A percentile compares a stretch with the other conserved stretches of the same genome.
Evolutionary conservation across 2,888 invertebrate species (phyloP).

Genomic region (Frankliniella fusca): DNA sequence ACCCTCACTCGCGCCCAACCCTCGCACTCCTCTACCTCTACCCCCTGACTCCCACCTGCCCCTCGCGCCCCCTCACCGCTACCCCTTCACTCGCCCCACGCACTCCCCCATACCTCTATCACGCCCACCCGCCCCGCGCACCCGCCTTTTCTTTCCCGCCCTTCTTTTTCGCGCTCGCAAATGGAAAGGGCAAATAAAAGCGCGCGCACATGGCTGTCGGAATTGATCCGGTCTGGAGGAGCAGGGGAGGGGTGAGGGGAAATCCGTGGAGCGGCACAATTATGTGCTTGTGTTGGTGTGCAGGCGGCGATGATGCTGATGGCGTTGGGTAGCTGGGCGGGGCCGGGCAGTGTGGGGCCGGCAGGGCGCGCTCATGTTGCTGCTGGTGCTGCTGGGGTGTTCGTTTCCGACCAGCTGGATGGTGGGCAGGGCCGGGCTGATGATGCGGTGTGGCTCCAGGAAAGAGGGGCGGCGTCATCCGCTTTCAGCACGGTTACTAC

Average conservation of each 20-base stretch:
- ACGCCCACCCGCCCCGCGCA: neutral
- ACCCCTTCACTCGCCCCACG: neutral
- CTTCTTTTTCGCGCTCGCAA: neutral
- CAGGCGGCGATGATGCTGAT: too few species aligned
- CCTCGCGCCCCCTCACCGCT: neutral
- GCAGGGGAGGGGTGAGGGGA: neutral
- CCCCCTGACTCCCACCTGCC: neutral
- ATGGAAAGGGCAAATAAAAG: constrained; percentile 25
- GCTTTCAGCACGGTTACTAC: too few species aligned
- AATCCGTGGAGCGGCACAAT: neutral
- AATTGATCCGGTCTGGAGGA: neutral
- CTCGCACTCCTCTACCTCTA: neutral
- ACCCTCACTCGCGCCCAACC: neutral
- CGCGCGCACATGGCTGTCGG: constrained; percentile 2
- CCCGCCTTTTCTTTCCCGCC: neutral
- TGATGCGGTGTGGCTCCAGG: too few species aligned
- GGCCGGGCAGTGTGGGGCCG: too few species aligned
- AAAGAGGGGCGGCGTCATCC: too few species aligned
- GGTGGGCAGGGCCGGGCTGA: too few species aligned
- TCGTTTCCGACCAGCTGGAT: too few species aligned
- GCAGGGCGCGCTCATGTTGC: too few species aligned
- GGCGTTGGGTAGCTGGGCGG: too few species aligned
- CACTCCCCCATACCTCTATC: neutral
- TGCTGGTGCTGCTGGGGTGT: too few species aligned
- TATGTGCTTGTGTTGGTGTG: too few species aligned